These are phyloP conservation scores for Drosophila bifasciata DNA, from an alignment of 1,140 invertebrate species.

Conservation along the genomic window DNA sequence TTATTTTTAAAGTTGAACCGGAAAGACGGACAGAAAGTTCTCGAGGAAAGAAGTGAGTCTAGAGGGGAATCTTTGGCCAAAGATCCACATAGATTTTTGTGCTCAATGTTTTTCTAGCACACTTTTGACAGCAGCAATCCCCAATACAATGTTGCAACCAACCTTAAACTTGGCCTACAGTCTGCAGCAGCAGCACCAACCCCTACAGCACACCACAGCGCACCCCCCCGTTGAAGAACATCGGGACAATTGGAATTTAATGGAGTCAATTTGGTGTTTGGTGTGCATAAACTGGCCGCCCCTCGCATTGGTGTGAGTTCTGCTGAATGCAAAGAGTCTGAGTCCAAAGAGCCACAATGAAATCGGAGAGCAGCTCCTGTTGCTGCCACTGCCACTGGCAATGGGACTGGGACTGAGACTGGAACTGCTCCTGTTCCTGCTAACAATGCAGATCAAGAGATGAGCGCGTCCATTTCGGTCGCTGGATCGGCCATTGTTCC, in stretches of 20 bases:
- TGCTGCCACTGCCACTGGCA: not conserved
- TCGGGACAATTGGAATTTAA: slow-evolving; percentile 80
- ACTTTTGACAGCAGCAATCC: slow-evolving; percentile 24
- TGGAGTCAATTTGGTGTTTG: slow-evolving; percentile 79
- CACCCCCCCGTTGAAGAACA: slow-evolving; percentile 22
- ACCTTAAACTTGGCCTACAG: slow-evolving; percentile 16
- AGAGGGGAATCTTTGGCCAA: too few relatives aligned
- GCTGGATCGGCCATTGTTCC: slow-evolving; percentile 75
- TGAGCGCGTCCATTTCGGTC: slow-evolving; percentile 75
- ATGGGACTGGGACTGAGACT: too few relatives aligned
- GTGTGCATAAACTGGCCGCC: slow-evolving; percentile 67
- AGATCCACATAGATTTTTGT: too few relatives aligned
- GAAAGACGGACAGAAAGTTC: too few relatives aligned
- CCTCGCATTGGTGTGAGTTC: slow-evolving; percentile 50
- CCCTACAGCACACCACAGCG: not conserved
- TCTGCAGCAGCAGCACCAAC: slow-evolving; percentile 13
- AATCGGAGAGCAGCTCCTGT: slow-evolving; percentile 24
- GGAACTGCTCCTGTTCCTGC: slow-evolving; percentile 12
- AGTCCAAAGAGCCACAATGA: slow-evolving; percentile 33
- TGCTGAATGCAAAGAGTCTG: slow-evolving; percentile 44
- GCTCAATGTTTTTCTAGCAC: too few relatives aligned
- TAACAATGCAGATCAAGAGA: slow-evolving; percentile 83
- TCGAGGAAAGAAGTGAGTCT: too few relatives aligned
- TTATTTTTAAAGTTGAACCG: too few relatives aligned
- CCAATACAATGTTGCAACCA: slow-evolving; percentile 18